phyloP scores from a whole-genome alignment of 2,797 vertebrate species.

The Huso huso region DNA sequence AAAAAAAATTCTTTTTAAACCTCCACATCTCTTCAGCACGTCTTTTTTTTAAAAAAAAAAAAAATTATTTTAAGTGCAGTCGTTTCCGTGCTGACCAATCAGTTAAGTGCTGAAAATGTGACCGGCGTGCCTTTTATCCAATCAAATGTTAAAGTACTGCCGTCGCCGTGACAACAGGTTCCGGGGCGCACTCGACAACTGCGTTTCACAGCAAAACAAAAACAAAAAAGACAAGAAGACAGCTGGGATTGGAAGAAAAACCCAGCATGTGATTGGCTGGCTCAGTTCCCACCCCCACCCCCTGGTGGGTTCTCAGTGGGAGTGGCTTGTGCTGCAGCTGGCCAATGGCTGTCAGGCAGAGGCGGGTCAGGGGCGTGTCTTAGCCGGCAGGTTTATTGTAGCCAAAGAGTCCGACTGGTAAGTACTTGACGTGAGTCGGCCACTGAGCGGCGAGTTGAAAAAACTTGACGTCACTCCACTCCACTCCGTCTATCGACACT shows the following conservation, averaged over 20 bases:
- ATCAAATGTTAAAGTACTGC: no score
- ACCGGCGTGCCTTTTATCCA: no score
- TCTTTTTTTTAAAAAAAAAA: no score
- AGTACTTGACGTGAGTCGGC: slow-evolving; percentile 88
- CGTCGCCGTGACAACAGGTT: slow-evolving; percentile 7
- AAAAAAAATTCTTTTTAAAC: no score
- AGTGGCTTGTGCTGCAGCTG: slow-evolving; percentile 17
- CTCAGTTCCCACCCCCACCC: no score
- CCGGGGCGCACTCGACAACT: slow-evolving; percentile 21
- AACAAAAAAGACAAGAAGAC: slow-evolving; percentile 36
- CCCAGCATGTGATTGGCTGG: slow-evolving; percentile 18
- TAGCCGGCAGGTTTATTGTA: slow-evolving; percentile 72
- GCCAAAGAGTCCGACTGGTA: slow-evolving; percentile 80
- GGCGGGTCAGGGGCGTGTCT: slow-evolving; percentile 14
- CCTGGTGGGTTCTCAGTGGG: slow-evolving; percentile 10
- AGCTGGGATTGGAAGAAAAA: slow-evolving; percentile 26
- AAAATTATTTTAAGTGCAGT: no score
- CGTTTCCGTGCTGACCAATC: no score
- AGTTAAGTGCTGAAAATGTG: no score
- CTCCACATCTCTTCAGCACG: no score
- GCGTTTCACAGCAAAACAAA: slow-evolving; percentile 15
- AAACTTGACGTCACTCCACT: slow-evolving; percentile 92
- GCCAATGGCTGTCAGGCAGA: slow-evolving; percentile 12
- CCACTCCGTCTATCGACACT: slow-evolving; percentile 85
- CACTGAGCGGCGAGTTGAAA: slow-evolving; percentile 91